These are phyloP conservation scores for Ciconia boyciana DNA, from an alignment of 2,113 vertebrate genomes.

Conservation along the genomic window DNA sequence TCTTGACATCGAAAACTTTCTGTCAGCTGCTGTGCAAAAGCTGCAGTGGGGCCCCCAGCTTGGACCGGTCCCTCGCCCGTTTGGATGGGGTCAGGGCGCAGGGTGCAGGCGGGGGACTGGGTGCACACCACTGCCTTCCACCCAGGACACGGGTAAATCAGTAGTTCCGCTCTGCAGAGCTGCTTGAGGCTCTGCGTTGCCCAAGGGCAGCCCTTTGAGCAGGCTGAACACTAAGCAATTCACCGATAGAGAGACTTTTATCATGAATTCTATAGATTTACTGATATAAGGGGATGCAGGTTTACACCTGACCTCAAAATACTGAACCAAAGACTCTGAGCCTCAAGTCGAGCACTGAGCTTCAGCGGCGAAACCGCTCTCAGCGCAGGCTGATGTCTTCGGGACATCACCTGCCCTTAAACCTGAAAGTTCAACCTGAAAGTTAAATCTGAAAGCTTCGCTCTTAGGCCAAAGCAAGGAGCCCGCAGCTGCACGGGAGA, in stretches of 20 bases:
- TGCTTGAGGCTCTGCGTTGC: not conserved
- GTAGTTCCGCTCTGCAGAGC: not conserved
- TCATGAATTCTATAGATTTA: no score
- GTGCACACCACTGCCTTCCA: not conserved
- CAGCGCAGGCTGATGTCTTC: not conserved
- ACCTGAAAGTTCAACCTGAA: not conserved
- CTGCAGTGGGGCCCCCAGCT: not conserved
- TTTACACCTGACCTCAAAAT: not conserved
- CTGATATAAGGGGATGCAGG: no score
- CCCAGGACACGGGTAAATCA: no score
- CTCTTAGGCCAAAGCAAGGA: not conserved
- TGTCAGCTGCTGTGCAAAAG: not conserved
- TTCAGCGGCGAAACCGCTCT: not conserved
- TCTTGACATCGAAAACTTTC: not conserved
- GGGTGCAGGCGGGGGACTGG: no score
- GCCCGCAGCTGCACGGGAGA: no score
- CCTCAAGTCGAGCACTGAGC: no score
- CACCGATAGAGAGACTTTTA: accelerated
- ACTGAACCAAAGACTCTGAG: not conserved
- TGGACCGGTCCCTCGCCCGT: not conserved
- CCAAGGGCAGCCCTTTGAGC: not conserved
- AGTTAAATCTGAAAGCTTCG: not conserved
- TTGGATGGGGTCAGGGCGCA: not conserved
- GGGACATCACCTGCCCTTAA: not conserved
- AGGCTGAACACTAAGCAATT: not conserved